A percentile compares a stretch with the other conserved stretches of the same genome.
Evolutionary conservation across 30 jellyfish, hydroid and myxozoan species (phyloP).

Genomic region (Nemopilema nomurai): DNA sequence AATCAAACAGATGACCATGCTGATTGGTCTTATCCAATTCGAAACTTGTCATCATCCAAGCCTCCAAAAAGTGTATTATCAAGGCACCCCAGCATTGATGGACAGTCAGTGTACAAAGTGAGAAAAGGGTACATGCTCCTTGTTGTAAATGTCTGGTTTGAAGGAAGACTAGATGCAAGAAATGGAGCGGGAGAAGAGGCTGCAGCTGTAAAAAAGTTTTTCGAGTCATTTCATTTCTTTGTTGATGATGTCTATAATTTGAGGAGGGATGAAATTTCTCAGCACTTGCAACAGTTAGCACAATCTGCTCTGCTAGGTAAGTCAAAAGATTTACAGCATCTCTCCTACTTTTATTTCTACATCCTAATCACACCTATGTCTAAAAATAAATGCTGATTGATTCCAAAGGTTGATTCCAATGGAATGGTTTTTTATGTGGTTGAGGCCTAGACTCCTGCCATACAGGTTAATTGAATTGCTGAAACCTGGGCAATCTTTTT

Average conservation of each 20-base stretch:
- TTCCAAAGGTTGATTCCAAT: too few species aligned
- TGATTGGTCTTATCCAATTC: neutral
- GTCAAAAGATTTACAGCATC: neutral
- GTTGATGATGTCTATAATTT: neutral
- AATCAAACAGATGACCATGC: neutral
- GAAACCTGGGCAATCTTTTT: too few species aligned
- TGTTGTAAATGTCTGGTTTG: slow-evolving; percentile 50
- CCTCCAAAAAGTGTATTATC: neutral
- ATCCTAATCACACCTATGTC: neutral
- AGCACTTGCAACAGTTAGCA: neutral
- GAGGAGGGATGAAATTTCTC: neutral
- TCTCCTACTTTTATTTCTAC: neutral
- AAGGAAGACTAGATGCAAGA: slow-evolving; percentile 20
- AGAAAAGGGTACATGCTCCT: slow-evolving; percentile 54
- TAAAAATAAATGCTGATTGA: neutral
- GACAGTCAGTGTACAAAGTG: slow-evolving; percentile 5
- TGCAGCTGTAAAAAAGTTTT: slow-evolving; percentile 8
- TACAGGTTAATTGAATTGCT: too few species aligned
- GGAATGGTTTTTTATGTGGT: too few species aligned
- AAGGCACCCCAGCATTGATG: neutral
- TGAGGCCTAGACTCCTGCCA: too few species aligned
- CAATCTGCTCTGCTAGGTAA: neutral
- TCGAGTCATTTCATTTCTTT: slow-evolving; percentile 41
- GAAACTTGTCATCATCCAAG: neutral
- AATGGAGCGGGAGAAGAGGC: slow-evolving; percentile 70